Evolutionary conservation across 2,797 vertebrate species (phyloP).

Genomic region (Cephalopachus bancanus): DNA sequence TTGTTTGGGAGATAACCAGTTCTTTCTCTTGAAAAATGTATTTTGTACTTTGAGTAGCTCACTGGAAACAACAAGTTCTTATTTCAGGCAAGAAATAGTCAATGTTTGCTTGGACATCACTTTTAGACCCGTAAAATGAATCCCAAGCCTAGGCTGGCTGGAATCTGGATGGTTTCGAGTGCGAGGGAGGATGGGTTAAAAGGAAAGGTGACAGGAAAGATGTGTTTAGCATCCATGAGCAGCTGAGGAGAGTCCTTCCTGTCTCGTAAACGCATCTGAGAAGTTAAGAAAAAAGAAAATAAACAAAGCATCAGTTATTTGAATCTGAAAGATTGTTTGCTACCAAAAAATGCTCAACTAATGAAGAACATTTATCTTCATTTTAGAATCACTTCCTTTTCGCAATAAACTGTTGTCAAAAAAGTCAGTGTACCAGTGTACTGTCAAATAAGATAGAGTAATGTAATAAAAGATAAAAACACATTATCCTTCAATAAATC

Average conservation of each 20-base stretch:
- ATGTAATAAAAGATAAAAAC: conserved; percentile 26
- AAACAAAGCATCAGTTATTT: conserved; percentile 68
- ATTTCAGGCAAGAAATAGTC: conserved; percentile 72
- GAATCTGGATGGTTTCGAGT: conserved; percentile 99
- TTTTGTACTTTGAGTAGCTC: conserved; percentile 81
- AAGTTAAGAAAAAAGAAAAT: conserved; percentile 72
- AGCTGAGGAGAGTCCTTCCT: conserved; percentile 97
- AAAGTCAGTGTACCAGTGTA: not conserved
- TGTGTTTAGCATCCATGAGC: conserved; percentile 98
- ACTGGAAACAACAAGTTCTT: conserved; percentile 74
- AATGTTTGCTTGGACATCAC: conserved; percentile 60
- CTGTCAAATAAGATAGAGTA: not conserved
- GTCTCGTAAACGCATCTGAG: conserved; percentile 96
- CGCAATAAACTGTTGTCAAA: conserved; percentile 38
- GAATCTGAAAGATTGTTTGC: not conserved
- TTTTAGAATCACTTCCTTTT: conserved; percentile 63
- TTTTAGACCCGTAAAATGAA: conserved; percentile 96
- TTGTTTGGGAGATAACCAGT: conserved; percentile 66
- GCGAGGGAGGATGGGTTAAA: conserved; percentile 97
- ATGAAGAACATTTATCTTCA: conserved; percentile 52
- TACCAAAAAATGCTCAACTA: conserved; percentile 19
- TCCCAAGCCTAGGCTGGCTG: conserved; percentile 94
- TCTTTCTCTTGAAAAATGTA: conserved; percentile 76
- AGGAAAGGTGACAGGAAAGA: conserved; percentile 98
- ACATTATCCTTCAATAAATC: conserved; percentile 44